phyloP scores from a whole-genome alignment of 1,140 invertebrate genomes.

The Penaeus chinensis region DNA sequence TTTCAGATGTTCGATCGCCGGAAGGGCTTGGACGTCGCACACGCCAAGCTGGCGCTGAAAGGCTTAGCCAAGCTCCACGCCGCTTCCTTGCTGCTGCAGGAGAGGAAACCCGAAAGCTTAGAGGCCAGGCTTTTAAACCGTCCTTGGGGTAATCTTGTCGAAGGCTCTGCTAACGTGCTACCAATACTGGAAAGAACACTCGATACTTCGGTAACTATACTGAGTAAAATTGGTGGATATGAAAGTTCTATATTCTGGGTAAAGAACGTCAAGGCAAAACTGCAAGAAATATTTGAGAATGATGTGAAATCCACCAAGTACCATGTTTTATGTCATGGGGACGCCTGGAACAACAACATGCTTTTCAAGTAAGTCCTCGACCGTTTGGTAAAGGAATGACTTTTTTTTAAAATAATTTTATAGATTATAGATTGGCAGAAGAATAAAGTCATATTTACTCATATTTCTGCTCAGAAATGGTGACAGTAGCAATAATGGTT shows the following conservation, averaged over 20 bases:
- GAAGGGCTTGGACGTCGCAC: background rate
- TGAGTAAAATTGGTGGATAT: too few species aligned
- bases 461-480: too few species aligned
- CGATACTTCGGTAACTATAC: too few species aligned
- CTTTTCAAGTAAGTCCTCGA: background rate
- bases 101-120: background rate
- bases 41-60: background rate
- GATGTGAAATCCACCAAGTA: slow-evolving; percentile 6
- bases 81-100: background rate
- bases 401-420: background rate
- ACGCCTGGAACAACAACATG: slow-evolving; percentile 19
- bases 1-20: background rate
- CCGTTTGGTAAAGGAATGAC: background rate
- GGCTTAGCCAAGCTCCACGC: background rate
- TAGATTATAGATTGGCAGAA: background rate
- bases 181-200: too few species aligned
- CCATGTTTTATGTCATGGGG: background rate
- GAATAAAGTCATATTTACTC: background rate
- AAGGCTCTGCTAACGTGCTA: too few species aligned
- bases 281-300: background rate
- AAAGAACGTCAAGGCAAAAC: background rate
- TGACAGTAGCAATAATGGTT: too few species aligned
- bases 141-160: too few species aligned
- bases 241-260: background rate
- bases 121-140: background rate